Evolutionary conservation across 2,888 invertebrate species (phyloP), one percentile per base, ranked within the genome.

Genomic region (Rapana venosa): DNA sequence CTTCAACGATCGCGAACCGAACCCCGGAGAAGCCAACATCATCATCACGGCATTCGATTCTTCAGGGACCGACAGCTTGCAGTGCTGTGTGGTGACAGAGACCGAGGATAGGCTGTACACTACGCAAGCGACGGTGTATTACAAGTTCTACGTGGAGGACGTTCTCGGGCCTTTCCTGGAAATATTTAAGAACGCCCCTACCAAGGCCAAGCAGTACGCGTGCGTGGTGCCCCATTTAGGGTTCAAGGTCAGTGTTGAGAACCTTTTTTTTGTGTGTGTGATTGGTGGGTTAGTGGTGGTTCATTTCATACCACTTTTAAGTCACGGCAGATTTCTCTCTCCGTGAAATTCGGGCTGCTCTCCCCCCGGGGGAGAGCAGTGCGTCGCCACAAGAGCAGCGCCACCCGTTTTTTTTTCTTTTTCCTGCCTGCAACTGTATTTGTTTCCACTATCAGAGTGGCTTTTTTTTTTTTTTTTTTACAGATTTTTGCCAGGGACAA

Each of bases 11-110:
- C 70, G 87, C 5, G 84, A 90, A 15, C 91, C 90, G 4, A 58
- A 70, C 5, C 77, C 32, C 17, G 90, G 90, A 13, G 88, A 88
- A 70, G 61, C 89, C 30, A 90, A 90, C 89, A 88, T 91, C 89
- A 85, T 91, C 81, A 85, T 91, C 74, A 90, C 90, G 11, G 88
- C 88, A 13, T 88, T 91, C 66, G 90, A 90, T 84, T 74, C 84
- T 74, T 84, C 90, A 2, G 30, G 56, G 32, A 87, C 70, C 26
- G 56, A 61, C 15, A 35, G 77, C n/a, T 77, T 91, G 20, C 32
- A 58, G 35, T 91, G 91, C 84, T 91, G 91, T 66, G 89, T 91
- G 35, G 61, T 91, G 56, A 56, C 90, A 20, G 26, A 90, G 35
- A 87, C 22, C 8, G 74, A 89, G 0, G 74, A 89, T 26, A 88